Evolutionary conservation across 2,113 vertebrate species (phyloP).

Genomic region (Chamaetylas fuelleborni): DNA sequence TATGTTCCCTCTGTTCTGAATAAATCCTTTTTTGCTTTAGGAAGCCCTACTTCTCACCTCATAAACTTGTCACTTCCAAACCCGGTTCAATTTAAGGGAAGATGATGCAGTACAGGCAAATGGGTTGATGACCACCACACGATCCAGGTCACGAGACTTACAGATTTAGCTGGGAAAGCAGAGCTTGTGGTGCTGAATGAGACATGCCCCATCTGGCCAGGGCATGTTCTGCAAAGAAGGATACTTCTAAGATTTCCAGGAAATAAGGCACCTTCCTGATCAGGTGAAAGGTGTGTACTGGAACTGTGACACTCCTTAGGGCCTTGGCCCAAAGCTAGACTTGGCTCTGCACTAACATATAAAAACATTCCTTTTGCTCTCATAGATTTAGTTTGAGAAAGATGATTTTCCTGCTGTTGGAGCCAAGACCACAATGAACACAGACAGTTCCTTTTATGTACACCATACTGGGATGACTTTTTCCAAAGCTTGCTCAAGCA

Average conservation of each 20-base stretch:
- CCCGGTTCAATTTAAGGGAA: background rate
- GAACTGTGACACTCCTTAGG: background rate
- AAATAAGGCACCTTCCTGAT: background rate
- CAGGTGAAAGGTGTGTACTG: background rate
- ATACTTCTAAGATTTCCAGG: background rate
- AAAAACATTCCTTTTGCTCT: background rate
- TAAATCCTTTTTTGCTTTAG: background rate
- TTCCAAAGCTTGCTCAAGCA: background rate
- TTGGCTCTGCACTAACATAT: background rate
- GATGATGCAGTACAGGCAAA: background rate
- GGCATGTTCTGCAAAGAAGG: background rate
- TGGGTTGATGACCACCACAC: fast-evolving
- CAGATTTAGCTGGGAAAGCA: background rate
- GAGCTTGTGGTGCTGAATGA: background rate
- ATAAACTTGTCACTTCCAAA: background rate
- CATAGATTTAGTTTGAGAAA: background rate
- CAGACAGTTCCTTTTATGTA: background rate
- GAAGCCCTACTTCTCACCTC: background rate
- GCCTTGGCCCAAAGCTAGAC: background rate
- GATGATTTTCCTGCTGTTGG: background rate
- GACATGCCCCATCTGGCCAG: background rate
- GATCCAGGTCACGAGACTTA: fast-evolving
- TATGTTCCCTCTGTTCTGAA: background rate
- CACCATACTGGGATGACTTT: background rate
- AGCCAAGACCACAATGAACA: background rate